Conservation (phyloP, 2,888 invertebrate genomes). For the Cosmorhoe ocellata region DNA sequence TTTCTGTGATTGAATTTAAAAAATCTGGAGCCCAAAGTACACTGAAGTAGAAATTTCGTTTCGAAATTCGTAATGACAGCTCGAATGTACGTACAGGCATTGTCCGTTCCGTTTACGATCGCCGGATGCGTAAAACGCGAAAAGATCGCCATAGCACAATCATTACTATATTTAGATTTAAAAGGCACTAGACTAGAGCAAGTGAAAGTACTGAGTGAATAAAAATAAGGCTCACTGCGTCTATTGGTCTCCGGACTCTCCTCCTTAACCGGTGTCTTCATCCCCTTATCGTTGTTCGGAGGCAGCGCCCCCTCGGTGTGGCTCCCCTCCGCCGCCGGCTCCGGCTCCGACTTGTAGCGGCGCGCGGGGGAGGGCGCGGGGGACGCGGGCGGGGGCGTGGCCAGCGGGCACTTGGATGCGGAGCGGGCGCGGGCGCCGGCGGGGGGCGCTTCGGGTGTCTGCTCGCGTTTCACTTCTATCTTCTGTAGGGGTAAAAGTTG, state of each 20-base stretch:
- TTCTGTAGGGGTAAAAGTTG: slow-evolving; percentile 56
- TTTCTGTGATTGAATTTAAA: too few species aligned
- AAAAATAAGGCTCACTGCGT: slow-evolving; percentile 48
- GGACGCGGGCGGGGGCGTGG: slow-evolving; percentile 40
- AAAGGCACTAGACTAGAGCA: too few species aligned
- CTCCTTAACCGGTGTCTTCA: slow-evolving; percentile 58
- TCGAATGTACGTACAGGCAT: too few species aligned
- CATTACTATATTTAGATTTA: too few species aligned
- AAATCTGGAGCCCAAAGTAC: too few species aligned
- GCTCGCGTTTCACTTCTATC: slow-evolving; percentile 72
- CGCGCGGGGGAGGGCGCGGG: slow-evolving; percentile 41
- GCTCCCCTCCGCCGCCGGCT: slow-evolving; percentile 64
- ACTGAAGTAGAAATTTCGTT: too few species aligned
- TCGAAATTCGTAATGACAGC: too few species aligned
- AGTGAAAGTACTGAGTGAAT: too few species aligned
- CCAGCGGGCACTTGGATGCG: slow-evolving; percentile 56
- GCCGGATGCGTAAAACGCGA: too few species aligned
- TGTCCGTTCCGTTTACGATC: too few species aligned
- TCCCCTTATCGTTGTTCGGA: slow-evolving; percentile 46
- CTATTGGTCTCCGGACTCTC: slow-evolving; percentile 63
- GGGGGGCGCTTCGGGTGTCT: slow-evolving; percentile 69
- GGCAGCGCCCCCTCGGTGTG: slow-evolving; percentile 65
- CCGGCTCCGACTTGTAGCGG: slow-evolving; percentile 65
- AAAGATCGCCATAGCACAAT: too few species aligned
- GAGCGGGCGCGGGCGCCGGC: slow-evolving; percentile 62